These are phyloP conservation scores for Sinopyrophorus schimmeli DNA, from an alignment of 2,888 invertebrate species.

Conservation along the genomic window DNA sequence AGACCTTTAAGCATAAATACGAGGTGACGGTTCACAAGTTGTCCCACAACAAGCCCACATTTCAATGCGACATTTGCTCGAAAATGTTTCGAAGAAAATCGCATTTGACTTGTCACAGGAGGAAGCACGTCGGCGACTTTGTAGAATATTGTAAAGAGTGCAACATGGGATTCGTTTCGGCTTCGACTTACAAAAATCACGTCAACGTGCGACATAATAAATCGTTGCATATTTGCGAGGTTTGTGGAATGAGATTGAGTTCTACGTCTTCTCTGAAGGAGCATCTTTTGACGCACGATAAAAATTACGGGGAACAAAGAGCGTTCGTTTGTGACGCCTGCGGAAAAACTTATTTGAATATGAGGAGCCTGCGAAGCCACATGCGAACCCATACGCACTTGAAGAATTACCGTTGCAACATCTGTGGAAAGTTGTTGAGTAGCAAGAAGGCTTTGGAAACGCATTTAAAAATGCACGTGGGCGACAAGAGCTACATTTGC, in stretches of 20 bases:
- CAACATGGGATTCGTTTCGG: constrained; percentile 46
- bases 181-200: constrained; percentile 43
- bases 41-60: constrained; percentile 61
- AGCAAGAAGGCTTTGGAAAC: constrained; percentile 47
- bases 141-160: constrained; percentile 47
- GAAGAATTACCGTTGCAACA: constrained; percentile 45
- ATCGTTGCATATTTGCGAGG: constrained; percentile 52
- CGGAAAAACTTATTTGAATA: constrained; percentile 55
- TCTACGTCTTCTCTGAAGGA: constrained; percentile 46
- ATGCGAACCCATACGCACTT: constrained; percentile 43
- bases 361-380: constrained; percentile 46
- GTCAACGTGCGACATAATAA: constrained; percentile 44
- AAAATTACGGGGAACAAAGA: constrained; percentile 41
- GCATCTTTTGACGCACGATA: constrained; percentile 41
- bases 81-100: constrained; percentile 64
- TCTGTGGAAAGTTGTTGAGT: constrained; percentile 51
- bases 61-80: constrained; percentile 63
- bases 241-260: constrained; percentile 58
- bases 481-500: constrained; percentile 39
- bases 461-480: constrained; percentile 53
- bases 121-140: constrained; percentile 59
- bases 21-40: constrained; percentile 56
- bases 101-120: constrained; percentile 62
- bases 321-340: constrained; percentile 53
- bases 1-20: constrained; percentile 47